Base-by-base conservation (phyloP, 2,888 invertebrate species). In the Orchesellides sinensis region DNA sequence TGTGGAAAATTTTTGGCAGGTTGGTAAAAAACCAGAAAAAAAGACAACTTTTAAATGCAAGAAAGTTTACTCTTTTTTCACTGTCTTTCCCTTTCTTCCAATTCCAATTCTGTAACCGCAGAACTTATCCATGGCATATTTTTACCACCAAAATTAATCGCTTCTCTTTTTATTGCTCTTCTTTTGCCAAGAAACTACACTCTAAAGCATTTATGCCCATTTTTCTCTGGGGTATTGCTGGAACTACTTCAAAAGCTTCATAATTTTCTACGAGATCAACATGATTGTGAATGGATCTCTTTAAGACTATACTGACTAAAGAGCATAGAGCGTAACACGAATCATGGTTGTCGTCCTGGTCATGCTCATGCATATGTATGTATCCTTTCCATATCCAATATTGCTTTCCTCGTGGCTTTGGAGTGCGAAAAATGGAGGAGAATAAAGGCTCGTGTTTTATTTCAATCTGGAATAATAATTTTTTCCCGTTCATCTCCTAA, bases 401-500 rank as follows among this genome's bases (percentile, higher is more conserved):
- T n/a, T n/a, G 32, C 32, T 32, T 5, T 5, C 10, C 40, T n/a
- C 10, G n/a, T 40, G n/a, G 14, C 1, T 8, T 40, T 8, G n/a
- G 2, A 8, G n/a, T 5, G 2, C 2, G 40, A n/a, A 40, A 40
- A 40, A 17, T n/a, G 17, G 19, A 21, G 52, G 2, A 52, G 52
- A 17, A 19, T 52, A 8, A 59, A 59, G 29, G 52, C 61, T 17
- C 61, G 61, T 61, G n/a, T 35, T 59, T 29, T 66, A 47, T 66
- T 66, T 66, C 66, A 66, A 66, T 66, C 66, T 66, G 47, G 66
- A 66, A 66, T 66, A 63, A 47, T 47, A 47, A 40, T 66, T 66
- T 66, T 49, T 19, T 19, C 27, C 17, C 25, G 12, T 19, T 66
- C 47, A n/a, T 25, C 27, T 45, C 23, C 21, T 12, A 61, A 66